phyloP scores from a whole-genome alignment of 2,113 vertebrate genomes.

The Labeo rohita region DNA sequence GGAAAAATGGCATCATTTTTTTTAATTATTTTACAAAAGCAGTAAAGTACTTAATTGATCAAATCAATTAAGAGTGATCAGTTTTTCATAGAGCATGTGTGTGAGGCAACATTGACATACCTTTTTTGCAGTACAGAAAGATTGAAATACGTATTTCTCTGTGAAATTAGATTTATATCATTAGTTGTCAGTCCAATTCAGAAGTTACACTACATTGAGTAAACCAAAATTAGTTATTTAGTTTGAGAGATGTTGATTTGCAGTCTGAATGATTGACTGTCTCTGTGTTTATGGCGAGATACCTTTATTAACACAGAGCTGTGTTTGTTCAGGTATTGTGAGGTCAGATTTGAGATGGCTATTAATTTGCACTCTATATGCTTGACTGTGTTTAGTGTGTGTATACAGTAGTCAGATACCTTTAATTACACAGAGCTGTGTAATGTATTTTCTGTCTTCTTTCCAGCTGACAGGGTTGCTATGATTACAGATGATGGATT shows the following conservation, averaged over 20 bases:
- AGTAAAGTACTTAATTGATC: too few species aligned
- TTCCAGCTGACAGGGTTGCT: conserved; percentile 33
- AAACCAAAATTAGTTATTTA: not conserved
- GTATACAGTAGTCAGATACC: too few species aligned
- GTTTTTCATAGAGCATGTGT: not conserved
- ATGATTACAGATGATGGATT: conserved; percentile 40
- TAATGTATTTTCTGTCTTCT: not conserved
- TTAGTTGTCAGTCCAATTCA: not conserved
- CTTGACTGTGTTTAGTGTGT: too few species aligned
- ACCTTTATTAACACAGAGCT: not conserved
- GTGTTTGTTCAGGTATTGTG: too few species aligned
- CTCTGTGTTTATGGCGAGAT: not conserved
- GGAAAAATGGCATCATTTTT: too few species aligned
- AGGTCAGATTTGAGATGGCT: too few species aligned
- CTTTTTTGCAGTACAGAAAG: not conserved
- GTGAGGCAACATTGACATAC: not conserved
- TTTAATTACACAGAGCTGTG: too few species aligned
- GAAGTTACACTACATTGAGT: not conserved
- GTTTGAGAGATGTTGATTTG: not conserved
- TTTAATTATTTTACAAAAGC: too few species aligned
- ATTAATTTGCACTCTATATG: too few species aligned
- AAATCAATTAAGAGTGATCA: not conserved
- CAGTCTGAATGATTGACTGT: not conserved
- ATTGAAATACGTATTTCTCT: not conserved
- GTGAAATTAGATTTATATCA: not conserved